These are phyloP conservation scores for Psephotus haematonotus DNA, from an alignment of 2,113 vertebrate genomes.

Conservation along the genomic window DNA sequence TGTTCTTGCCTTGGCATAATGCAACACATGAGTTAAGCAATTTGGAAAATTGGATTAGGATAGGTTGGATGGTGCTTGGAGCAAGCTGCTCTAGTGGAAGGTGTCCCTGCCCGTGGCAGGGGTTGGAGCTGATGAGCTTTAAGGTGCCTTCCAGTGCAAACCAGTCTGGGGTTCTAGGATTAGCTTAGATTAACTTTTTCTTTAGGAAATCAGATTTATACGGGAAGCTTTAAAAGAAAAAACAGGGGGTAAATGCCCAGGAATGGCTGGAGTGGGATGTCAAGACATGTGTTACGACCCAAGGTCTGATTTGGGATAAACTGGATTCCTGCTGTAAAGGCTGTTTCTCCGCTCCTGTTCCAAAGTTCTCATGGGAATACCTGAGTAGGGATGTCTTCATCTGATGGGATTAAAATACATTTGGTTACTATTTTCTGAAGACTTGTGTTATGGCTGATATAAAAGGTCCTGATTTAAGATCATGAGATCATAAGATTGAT, in stretches of 20 bases:
- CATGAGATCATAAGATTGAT: rapidly evolving
- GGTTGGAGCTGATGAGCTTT: neutral
- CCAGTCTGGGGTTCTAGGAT: neutral
- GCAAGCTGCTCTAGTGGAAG: neutral
- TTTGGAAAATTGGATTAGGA: neutral
- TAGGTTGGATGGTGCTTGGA: neutral
- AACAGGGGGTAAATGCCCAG: neutral
- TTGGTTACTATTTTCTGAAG: neutral
- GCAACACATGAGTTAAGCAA: neutral
- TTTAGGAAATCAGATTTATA: neutral
- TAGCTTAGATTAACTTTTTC: neutral
- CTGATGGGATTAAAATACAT: neutral
- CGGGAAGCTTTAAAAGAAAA: neutral
- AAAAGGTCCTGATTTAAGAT: neutral
- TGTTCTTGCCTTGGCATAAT: neutral
- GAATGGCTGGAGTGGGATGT: neutral
- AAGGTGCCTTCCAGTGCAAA: neutral
- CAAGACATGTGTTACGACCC: neutral
- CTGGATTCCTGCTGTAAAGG: neutral
- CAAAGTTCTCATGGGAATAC: neutral
- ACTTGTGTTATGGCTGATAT: neutral
- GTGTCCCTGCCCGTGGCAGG: neutral
- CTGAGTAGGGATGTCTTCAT: neutral
- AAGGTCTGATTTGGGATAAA: neutral
- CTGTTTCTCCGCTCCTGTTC: neutral